phyloP scores from a whole-genome alignment of 1,140 invertebrate species.

The Tribolium castaneum region DNA sequence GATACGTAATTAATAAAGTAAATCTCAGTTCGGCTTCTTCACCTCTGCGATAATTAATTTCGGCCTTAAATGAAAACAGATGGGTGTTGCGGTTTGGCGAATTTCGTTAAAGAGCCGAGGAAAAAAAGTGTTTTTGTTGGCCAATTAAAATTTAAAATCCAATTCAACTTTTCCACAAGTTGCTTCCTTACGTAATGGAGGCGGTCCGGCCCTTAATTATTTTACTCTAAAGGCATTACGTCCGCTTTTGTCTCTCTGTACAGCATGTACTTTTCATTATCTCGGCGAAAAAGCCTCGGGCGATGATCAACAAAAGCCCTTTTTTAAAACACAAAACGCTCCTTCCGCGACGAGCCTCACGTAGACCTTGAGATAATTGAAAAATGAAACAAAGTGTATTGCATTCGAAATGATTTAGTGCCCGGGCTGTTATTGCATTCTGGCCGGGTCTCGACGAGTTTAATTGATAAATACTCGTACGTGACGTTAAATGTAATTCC shows the following conservation, averaged over 20 bases:
- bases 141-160: conserved; percentile 33
- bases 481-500: conserved; percentile 50
- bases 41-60: conserved; percentile 1
- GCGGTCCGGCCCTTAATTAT: conserved; percentile 14
- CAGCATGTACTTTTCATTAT: conserved; percentile 48
- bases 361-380: conserved; percentile 51
- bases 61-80: conserved; percentile 6
- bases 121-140: conserved; percentile 33
- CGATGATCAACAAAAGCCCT: conserved; percentile 40
- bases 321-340: conserved; percentile 43
- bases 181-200: conserved; percentile 7
- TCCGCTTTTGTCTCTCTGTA: conserved; percentile 44
- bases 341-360: conserved; percentile 3
- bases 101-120: conserved; percentile 21
- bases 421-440: conserved; percentile 54
- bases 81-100: conserved; percentile 6
- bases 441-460: conserved; percentile 45
- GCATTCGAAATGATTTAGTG: conserved; percentile 58
- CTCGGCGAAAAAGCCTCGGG: conserved; percentile 26
- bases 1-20: conserved; percentile 8
- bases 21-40: neutral
- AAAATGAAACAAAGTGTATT: conserved; percentile 55
- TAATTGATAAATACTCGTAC: conserved; percentile 60
- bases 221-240: conserved; percentile 30
- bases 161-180: conserved; percentile 31